Evolutionary conservation across 2,888 invertebrate species (phyloP).

Genomic region (Nebria brevicollis): DNA sequence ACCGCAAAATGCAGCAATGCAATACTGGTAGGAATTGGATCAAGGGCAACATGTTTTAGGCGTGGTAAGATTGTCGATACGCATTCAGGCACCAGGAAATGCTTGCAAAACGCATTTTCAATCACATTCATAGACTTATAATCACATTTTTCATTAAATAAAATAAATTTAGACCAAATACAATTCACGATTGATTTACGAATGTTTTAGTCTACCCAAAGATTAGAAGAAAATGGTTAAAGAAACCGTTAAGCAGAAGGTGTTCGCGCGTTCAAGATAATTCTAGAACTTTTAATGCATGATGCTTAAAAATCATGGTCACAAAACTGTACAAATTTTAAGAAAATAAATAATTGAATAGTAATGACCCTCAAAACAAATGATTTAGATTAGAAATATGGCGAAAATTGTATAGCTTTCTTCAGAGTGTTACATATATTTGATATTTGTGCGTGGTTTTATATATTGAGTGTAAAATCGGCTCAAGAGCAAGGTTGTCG

Average conservation of each 20-base stretch:
- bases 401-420: not conserved
- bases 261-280: no score
- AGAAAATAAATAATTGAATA: no score
- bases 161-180: no score
- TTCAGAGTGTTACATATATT: not conserved
- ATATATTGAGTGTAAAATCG: not conserved
- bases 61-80: slow-evolving; percentile 51
- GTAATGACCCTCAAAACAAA: no score
- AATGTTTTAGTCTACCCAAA: no score
- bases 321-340: no score
- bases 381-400: not conserved
- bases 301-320: no score
- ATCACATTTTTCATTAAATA: no score
- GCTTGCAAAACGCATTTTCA: slow-evolving; percentile 7
- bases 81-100: slow-evolving; percentile 22
- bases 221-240: no score
- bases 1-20: slow-evolving; percentile 50
- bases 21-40: slow-evolving; percentile 53
- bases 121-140: slow-evolving; percentile 11
- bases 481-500: not conserved
- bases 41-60: slow-evolving; percentile 56
- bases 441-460: not conserved
- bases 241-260: no score
- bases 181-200: no score
- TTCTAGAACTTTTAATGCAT: no score